Evolutionary conservation across 2,888 invertebrate species (phyloP).

Genomic region (Podotricha telesiphe): DNA sequence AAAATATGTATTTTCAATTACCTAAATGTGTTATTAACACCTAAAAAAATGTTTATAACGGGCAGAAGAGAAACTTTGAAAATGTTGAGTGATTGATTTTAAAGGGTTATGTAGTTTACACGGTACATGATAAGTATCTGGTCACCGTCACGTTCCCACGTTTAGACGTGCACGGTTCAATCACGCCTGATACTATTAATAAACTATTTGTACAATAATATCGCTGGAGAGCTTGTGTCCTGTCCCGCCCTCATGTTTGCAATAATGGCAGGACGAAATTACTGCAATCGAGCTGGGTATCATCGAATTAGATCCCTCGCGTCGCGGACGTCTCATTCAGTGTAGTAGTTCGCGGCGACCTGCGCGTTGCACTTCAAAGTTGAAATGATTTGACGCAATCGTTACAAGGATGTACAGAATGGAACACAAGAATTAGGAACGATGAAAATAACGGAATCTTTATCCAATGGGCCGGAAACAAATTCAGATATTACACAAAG

Average conservation of each 20-base stretch:
- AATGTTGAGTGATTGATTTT: background rate
- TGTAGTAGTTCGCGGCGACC: slow-evolving; percentile 55
- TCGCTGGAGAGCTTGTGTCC: slow-evolving; percentile 70
- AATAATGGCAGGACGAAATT: slow-evolving; percentile 73
- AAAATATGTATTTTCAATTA: no score
- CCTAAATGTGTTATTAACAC: no score
- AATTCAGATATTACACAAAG: slow-evolving; percentile 40
- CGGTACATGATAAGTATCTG: slow-evolving; percentile 2
- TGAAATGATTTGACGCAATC: slow-evolving; percentile 37
- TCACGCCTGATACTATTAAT: slow-evolving; percentile 39
- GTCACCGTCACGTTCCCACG: slow-evolving; percentile 35
- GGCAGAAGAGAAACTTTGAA: background rate
- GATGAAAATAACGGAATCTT: slow-evolving; percentile 67
- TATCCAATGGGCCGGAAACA: slow-evolving; percentile 45
- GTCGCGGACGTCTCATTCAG: slow-evolving; percentile 53
- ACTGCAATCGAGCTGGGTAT: slow-evolving; percentile 70
- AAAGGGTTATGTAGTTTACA: background rate
- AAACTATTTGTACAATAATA: slow-evolving; percentile 59
- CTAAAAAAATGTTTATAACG: background rate
- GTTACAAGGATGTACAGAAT: slow-evolving; percentile 33
- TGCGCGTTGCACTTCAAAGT: slow-evolving; percentile 47
- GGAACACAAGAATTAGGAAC: slow-evolving; percentile 32
- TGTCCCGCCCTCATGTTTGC: slow-evolving; percentile 71
- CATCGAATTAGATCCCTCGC: slow-evolving; percentile 71
- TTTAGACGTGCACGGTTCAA: slow-evolving; percentile 32